These are phyloP conservation scores for Uromys caudimaculatus DNA, from an alignment of 2,797 vertebrate genomes.

Conservation along the genomic window DNA sequence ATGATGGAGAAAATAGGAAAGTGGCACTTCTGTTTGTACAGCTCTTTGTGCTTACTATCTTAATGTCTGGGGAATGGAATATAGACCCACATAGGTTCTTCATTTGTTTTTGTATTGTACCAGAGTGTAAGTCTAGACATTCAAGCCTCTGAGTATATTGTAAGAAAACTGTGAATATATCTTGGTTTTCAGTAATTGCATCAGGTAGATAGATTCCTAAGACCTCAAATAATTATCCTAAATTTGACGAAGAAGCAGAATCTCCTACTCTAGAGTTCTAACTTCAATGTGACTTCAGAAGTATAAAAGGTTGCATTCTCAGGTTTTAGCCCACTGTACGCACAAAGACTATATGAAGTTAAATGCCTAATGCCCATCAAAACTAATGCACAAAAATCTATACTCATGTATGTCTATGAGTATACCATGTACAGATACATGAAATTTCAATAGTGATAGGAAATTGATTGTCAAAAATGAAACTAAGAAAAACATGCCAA, in stretches of 20 bases:
- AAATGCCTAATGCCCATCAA: not conserved
- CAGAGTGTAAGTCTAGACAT: not conserved
- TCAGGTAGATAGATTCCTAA: not conserved
- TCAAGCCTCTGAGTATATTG: not conserved
- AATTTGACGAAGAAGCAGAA: not conserved
- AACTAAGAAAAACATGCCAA: not conserved
- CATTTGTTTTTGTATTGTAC: not conserved
- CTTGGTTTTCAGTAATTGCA: not conserved
- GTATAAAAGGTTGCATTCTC: not conserved
- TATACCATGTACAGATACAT: not conserved
- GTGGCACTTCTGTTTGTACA: not conserved
- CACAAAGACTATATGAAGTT: not conserved
- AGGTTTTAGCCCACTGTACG: not conserved
- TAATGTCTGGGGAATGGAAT: not conserved
- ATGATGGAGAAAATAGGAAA: not conserved
- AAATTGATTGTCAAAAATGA: not conserved
- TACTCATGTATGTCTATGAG: not conserved
- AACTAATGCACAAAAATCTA: not conserved
- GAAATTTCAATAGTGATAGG: not conserved
- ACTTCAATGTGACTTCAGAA: not conserved
- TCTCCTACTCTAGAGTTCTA: not conserved
- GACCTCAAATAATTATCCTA: not conserved
- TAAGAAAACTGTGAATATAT: not conserved
- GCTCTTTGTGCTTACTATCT: not conserved
- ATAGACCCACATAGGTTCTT: not conserved